Evolutionary conservation across 2,888 invertebrate species (phyloP).

Genomic region (Petrolisthes cinctipes): DNA sequence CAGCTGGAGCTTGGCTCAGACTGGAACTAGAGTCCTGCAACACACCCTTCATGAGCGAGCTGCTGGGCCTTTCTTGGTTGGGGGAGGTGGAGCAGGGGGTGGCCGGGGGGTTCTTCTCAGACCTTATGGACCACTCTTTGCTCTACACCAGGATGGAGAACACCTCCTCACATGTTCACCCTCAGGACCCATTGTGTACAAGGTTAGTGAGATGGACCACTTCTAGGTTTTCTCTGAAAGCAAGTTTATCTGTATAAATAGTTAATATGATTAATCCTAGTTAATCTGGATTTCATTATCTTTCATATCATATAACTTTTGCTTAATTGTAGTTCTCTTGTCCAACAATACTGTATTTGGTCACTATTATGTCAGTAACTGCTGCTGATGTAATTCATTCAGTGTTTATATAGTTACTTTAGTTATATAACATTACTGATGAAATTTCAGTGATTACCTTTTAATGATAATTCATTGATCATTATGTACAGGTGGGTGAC

Average conservation of each 20-base stretch:
- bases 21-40: conserved; percentile 70
- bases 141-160: conserved; percentile 71
- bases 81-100: conserved; percentile 49
- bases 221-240: background rate
- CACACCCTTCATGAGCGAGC: conserved; percentile 68
- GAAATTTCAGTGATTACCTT: background rate
- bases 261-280: background rate
- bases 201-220: conserved; percentile 68
- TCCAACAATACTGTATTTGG: too few species aligned
- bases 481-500: conserved; percentile 61
- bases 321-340: background rate
- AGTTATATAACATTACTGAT: too few species aligned
- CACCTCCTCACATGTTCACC: conserved; percentile 71
- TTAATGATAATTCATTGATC: background rate
- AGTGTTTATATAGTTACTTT: too few species aligned
- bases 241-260: background rate
- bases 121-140: conserved; percentile 71
- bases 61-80: conserved; percentile 68
- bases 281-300: background rate
- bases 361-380: too few species aligned
- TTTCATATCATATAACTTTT: background rate
- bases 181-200: conserved; percentile 70
- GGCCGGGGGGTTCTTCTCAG: conserved; percentile 64
- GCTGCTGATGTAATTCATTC: too few species aligned
- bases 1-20: conserved; percentile 71